Base-by-base conservation (phyloP, 1,140 invertebrate species). In the Drosophila pachea region DNA sequence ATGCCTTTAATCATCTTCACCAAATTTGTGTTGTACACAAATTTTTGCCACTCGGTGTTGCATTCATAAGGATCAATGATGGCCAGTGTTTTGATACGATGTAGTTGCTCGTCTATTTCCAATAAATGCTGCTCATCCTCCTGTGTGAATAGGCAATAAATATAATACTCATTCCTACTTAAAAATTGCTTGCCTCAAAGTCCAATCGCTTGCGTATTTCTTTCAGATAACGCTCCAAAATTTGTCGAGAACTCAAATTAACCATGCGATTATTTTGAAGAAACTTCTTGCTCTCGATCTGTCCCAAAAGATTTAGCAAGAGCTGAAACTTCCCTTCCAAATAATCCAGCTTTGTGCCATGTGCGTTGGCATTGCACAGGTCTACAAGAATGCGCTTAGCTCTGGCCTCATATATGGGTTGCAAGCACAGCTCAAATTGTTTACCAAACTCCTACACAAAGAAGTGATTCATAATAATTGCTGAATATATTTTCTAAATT, bases 31-130 rank as follows among this genome's bases (percentile, higher is more conserved):
- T 89, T 71, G 59, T 89, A 86, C 6, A 89, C 73, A 54, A 89
- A 89, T 70, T 88, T 88, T 60, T 89, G 87, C 88, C 88, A 89
- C 12, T 89, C 78, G 0, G 54, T 31, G 53, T 89, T 88, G 12
- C 71, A 75, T 47, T 89, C 89, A 16, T 88, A 88, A 5, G 87
- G 89, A 86, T 89, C 89, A 32, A 77, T 88, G 6, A 89, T 82
- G n/a, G 73, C 59, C 8, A 89, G 65, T 0, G 89, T 89, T 59
- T 89, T 86, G 0, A 89, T 65, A 4, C 89, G 87, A 48, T 82
- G 73, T 48, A 89, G 42, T 48, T 87, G 86, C 49, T 89, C 89
- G 8, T 86, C 78, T 45, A 89, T 89, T 56, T 89, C 83, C 35
- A 86, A 31, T 14, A 84, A 54, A 56, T 88, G 64, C 36, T 69